phyloP scores from a whole-genome alignment of 2,113 vertebrate genomes.

The Sitta europaea region DNA sequence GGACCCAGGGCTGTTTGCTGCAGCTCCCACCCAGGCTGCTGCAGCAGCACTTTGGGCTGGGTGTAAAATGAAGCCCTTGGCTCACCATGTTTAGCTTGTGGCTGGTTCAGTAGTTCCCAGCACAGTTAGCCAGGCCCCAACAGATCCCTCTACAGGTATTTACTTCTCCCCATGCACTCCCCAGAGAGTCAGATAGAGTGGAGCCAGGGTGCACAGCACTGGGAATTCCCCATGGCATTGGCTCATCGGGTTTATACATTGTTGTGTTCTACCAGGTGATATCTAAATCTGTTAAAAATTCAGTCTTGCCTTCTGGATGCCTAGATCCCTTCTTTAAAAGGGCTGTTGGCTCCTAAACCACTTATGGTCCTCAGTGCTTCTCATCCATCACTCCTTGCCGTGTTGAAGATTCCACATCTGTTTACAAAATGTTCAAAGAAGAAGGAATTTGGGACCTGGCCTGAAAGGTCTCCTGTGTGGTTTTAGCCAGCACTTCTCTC shows the following conservation, averaged over 20 bases:
- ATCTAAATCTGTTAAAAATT: not conserved
- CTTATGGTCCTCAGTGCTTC: not conserved
- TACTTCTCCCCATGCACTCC: not conserved
- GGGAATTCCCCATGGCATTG: not conserved
- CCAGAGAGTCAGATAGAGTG: not conserved
- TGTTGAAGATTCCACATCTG: not conserved
- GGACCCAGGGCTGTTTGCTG: not conserved
- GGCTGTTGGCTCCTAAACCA: not conserved
- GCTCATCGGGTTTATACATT: not conserved
- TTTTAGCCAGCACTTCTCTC: not conserved
- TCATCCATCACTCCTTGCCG: constrained; percentile 18
- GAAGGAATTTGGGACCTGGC: constrained; percentile 4
- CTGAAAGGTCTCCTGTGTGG: not conserved
- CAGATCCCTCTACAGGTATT: not conserved
- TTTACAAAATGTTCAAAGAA: constrained; percentile 53
- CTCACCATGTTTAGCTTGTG: not conserved
- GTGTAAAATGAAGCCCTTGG: not conserved
- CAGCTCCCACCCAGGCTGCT: not conserved
- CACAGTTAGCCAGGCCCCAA: not conserved
- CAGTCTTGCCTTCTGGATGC: not conserved
- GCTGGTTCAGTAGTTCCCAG: not conserved
- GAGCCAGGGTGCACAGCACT: not conserved
- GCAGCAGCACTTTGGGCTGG: fast-evolving
- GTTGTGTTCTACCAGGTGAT: not conserved
- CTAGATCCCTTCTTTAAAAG: constrained; percentile 18